Percentiles rank a stretch among this genome's conserved stretches.
These are phyloP conservation scores for Lagenorhynchus albirostris DNA, from an alignment of 2,113 vertebrate species.

Conservation along the genomic window DNA sequence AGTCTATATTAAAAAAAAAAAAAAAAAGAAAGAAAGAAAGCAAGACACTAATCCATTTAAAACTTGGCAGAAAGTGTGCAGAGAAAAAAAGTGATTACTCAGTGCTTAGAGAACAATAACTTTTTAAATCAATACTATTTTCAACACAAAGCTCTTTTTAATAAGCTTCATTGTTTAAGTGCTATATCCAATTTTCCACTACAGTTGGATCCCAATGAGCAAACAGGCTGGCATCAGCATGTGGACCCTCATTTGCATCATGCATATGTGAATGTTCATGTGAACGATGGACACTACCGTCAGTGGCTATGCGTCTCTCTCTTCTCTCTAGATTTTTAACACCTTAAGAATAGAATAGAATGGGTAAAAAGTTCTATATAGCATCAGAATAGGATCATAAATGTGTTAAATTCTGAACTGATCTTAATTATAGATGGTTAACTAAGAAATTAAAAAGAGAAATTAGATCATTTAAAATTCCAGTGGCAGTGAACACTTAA, in stretches of 20 bases:
- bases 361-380: neutral
- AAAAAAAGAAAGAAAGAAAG: neutral
- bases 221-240: neutral
- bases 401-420: neutral
- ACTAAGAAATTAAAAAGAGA: neutral
- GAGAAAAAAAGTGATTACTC: neutral
- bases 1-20: neutral
- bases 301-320: neutral
- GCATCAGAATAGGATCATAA: neutral
- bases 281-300: too few relatives aligned
- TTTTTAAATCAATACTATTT: constrained; percentile 33
- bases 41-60: neutral
- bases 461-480: neutral
- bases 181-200: neutral
- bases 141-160: neutral
- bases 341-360: neutral
- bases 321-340: neutral
- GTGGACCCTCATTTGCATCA: neutral
- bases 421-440: neutral
- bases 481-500: neutral
- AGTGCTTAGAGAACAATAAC: neutral
- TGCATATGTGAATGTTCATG: too few relatives aligned
- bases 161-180: neutral
- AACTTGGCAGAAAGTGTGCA: neutral
- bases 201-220: neutral